phyloP scores from a whole-genome alignment of 2,888 invertebrate species.

The Epirrhoe alternata region DNA sequence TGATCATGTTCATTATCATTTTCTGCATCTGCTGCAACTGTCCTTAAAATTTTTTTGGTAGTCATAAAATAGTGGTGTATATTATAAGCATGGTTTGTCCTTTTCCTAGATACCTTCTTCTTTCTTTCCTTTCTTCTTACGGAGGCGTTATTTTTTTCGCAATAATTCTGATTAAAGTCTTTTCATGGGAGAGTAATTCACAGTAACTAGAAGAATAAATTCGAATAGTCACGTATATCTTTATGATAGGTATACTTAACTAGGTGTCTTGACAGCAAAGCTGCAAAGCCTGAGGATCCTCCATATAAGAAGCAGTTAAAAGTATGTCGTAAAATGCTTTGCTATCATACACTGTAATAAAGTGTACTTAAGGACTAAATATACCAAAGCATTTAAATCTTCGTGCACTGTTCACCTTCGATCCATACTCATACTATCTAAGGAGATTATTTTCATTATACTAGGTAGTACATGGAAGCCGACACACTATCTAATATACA shows the following conservation, averaged over 20 bases:
- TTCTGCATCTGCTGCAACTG: too few species aligned
- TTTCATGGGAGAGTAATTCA: not conserved
- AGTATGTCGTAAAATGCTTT: conserved; percentile 13
- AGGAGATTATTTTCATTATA: too few species aligned
- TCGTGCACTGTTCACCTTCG: not conserved
- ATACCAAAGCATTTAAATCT: not conserved
- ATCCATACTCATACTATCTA: not conserved
- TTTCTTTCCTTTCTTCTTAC: too few species aligned
- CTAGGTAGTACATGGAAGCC: too few species aligned
- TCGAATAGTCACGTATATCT: not conserved
- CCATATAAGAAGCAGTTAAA: conserved; percentile 20
- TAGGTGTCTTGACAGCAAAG: not conserved
- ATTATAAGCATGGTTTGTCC: too few species aligned
- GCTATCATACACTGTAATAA: conserved; percentile 19
- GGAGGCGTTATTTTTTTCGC: too few species aligned
- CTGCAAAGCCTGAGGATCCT: conserved; percentile 5
- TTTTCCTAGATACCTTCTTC: too few species aligned
- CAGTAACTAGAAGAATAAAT: not conserved
- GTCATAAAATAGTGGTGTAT: too few species aligned
- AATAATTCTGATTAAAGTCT: too few species aligned
- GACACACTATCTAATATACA: too few species aligned
- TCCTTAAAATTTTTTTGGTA: too few species aligned
- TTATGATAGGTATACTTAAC: not conserved
- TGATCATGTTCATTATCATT: too few species aligned
- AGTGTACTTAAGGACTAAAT: not conserved